A percentile compares a stretch with the other conserved stretches of the same genome.
phyloP scores from a whole-genome alignment of 2,797 vertebrate species.

The Rhinogobio ventralis region DNA sequence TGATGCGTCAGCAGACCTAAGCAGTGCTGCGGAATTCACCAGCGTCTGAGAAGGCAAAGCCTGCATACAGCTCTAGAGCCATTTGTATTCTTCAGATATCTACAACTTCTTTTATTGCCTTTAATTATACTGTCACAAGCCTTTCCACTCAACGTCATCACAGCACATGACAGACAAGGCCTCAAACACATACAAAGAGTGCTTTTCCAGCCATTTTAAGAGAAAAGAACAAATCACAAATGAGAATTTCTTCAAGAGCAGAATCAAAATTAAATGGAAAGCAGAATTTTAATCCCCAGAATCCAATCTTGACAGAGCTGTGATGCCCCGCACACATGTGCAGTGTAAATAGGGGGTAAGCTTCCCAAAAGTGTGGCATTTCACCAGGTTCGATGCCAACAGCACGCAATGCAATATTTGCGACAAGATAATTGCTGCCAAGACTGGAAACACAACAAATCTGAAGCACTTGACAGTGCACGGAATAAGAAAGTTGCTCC shows the following conservation, averaged over 20 bases:
- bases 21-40: neutral
- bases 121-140: conserved; percentile 59
- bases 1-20: conserved; percentile 37
- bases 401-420: too few relatives aligned
- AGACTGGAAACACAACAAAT: too few relatives aligned
- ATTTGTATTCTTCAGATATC: conserved; percentile 53
- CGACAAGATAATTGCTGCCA: too few relatives aligned
- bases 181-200: neutral
- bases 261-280: neutral
- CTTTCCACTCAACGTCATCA: conserved; percentile 49
- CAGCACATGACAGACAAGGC: conserved; percentile 6
- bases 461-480: too few relatives aligned
- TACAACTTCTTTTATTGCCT: conserved; percentile 49
- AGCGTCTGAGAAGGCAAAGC: conserved; percentile 16
- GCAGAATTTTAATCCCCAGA: neutral
- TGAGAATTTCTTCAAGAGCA: neutral
- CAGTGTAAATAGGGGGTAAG: too few relatives aligned
- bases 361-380: too few relatives aligned
- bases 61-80: conserved; percentile 6
- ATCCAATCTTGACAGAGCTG: too few relatives aligned
- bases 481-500: too few relatives aligned
- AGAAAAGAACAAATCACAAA: neutral
- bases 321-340: too few relatives aligned
- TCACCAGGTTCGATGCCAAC: too few relatives aligned
- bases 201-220: neutral